These are phyloP conservation scores for Lepidocolaptes lacrymiger DNA, from an alignment of 2,797 vertebrate species.

Conservation along the genomic window DNA sequence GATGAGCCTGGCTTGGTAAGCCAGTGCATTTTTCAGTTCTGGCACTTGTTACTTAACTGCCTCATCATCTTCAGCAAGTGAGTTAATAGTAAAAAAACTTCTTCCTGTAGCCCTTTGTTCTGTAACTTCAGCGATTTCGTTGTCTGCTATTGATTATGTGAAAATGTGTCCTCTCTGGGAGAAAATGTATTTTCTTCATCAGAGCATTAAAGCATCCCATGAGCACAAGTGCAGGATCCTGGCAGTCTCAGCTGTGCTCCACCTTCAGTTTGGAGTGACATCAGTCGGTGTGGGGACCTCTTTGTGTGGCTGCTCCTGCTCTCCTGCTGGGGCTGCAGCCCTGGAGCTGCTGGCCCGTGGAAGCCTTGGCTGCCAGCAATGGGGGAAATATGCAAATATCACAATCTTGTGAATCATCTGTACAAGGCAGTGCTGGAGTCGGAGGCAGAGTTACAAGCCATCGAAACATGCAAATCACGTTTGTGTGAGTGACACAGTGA, in stretches of 20 bases:
- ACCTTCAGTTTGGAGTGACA: background rate
- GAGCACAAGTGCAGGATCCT: background rate
- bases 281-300: background rate
- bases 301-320: background rate
- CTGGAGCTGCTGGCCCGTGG: background rate
- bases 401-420: constrained; percentile 43
- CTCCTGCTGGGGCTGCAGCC: background rate
- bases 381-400: constrained; percentile 2
- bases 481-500: constrained; percentile 55
- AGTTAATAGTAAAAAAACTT: background rate
- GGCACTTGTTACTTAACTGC: background rate
- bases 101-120: background rate
- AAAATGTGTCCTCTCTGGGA: background rate
- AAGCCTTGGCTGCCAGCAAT: background rate
- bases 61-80: background rate
- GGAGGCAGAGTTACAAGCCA: constrained; percentile 11
- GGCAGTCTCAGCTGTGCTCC: background rate
- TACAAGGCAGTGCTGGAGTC: background rate
- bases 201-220: background rate
- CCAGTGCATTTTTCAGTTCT: background rate
- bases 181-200: background rate
- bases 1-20: background rate
- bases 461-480: constrained; percentile 37
- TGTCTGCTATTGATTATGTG: background rate
- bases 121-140: background rate